Evolutionary conservation across 2,113 vertebrate genomes (phyloP).

Genomic region (Paratilapia polleni): DNA sequence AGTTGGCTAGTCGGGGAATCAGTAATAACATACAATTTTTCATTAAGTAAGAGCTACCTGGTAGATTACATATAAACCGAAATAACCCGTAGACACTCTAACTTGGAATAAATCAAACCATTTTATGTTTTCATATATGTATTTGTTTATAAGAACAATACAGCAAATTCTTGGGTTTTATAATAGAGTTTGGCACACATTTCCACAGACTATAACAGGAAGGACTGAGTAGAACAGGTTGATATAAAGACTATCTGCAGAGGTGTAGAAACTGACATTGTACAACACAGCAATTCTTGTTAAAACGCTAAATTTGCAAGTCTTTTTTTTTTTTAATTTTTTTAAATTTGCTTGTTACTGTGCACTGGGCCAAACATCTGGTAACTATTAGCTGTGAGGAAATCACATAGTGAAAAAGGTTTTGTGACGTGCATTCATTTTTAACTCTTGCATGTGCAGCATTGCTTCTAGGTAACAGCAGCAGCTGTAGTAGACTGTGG

Average conservation of each 20-base stretch:
- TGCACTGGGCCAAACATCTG: constrained; percentile 50
- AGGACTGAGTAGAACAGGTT: not conserved
- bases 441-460: constrained; percentile 25
- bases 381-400: constrained; percentile 37
- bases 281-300: no score
- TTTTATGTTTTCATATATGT: not conserved
- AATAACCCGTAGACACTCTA: not conserved
- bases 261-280: not conserved
- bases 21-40: not conserved
- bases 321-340: no score
- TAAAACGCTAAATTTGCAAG: not conserved
- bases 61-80: not conserved
- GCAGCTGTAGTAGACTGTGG: not conserved
- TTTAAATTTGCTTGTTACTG: not conserved
- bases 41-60: not conserved
- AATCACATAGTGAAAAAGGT: constrained; percentile 20
- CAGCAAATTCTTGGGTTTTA: not conserved
- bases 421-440: not conserved
- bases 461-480: not conserved
- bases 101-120: not conserved
- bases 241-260: not conserved
- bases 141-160: not conserved
- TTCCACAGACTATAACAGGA: not conserved
- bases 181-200: not conserved
- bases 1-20: not conserved